Evolutionary conservation across 2,888 invertebrate species (phyloP).

Genomic region (Polietes domitor): DNA sequence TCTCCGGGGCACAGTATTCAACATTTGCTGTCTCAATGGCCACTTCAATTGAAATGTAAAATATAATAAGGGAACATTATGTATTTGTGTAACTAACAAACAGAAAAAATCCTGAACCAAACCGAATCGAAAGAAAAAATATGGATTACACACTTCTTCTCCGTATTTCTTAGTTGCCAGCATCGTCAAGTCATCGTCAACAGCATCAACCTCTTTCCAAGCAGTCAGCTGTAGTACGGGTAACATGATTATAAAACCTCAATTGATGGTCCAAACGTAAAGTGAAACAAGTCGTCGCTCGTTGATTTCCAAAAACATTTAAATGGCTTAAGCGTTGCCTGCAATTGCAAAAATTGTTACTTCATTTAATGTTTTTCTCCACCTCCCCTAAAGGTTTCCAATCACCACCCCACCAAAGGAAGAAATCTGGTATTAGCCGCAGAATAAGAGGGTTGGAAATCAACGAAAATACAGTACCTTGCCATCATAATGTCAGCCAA

Average conservation of each 20-base stretch:
- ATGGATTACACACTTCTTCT: conserved; percentile 12
- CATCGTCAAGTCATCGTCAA: neutral
- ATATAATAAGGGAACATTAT: conserved; percentile 58
- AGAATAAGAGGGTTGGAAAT: neutral
- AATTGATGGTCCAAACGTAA: neutral
- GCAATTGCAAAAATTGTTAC: conserved; percentile 13
- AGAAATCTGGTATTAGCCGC: neutral
- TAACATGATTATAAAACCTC: conserved; percentile 10
- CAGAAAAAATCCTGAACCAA: neutral
- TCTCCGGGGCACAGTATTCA: neutral
- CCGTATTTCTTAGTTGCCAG: neutral
- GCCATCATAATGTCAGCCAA: too few species aligned
- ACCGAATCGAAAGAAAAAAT: neutral
- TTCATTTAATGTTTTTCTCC: neutral
- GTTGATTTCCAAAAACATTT: conserved; percentile 11
- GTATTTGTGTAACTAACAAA: neutral
- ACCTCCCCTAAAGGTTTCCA: neutral
- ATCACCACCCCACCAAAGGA: neutral
- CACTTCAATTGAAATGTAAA: conserved; percentile 65
- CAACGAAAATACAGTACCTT: neutral
- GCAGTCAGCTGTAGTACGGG: neutral
- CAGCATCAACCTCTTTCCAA: neutral
- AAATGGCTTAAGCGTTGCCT: neutral
- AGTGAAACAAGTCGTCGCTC: conserved; percentile 11
- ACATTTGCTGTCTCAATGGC: conserved; percentile 58